Base-by-base conservation (phyloP, 2,797 vertebrate species). In the Rousettus madagascariensis region DNA sequence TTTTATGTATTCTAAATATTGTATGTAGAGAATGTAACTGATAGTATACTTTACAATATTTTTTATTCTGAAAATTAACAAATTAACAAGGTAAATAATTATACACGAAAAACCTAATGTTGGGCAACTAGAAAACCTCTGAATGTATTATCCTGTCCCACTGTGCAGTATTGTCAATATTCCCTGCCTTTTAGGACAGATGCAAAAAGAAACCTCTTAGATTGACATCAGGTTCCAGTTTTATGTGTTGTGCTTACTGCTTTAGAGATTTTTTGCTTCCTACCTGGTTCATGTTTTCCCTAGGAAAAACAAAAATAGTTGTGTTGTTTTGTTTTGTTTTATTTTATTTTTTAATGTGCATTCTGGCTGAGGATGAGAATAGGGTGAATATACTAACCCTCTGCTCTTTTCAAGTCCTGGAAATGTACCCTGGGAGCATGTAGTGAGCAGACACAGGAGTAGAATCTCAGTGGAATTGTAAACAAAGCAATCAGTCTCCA, bases 361-460 rank as follows among this genome's bases (percentile, higher is more conserved):
- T 86, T 71, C 26, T 71, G 51, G 5, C 26, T 91, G 71, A 82
- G 33, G 5, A 82, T 53, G 28, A 77, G 38, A n/a, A 36, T 30
- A 22, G 53, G 20, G 55, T 77, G 22, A 75, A 75, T 24, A 46
- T 4, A 30, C 30, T 82, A 61, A 87, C 8, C 8, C 30, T 63
- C 69, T 53, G 19, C 63, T 86, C 57, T 68, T 89, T 85, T 59
- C 8, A 53, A 53, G 12, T 86, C 30, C 74, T 96, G 49, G 59
- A 90, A 28, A 38, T 2, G 19, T 49, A 30, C 41, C 68, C 63
- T 61, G 28, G 41, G 51, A 74, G 22, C n/a, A n/a, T 17, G 4
- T 11, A 55, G 49, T 68, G 49, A 82, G 24, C 80, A 94, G 55
- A 86, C 89, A 86, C 8, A 94, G 79, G 88, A 69, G 55, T 33